Conservation (phyloP, 2,797 vertebrate species). For the Gephyroberyx darwinii region DNA sequence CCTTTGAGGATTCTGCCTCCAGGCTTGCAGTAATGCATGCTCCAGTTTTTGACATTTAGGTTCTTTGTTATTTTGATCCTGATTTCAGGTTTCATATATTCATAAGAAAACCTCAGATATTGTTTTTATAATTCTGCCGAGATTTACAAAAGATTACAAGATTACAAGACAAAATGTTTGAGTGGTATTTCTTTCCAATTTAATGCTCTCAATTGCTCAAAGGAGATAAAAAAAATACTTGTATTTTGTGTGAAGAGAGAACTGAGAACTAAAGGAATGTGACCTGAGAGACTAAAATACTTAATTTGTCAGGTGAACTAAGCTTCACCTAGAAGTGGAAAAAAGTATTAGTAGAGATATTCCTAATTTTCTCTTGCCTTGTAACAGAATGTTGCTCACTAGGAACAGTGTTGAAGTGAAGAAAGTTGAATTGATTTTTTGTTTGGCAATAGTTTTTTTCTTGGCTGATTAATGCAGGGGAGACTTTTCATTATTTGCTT, state of each 20-base stretch:
- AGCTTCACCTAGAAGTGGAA: neutral
- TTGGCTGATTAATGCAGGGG: slow-evolving; percentile 52
- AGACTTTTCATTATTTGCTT: slow-evolving; percentile 60
- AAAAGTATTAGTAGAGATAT: neutral
- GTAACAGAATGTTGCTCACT: neutral
- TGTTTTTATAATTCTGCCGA: slow-evolving; percentile 26
- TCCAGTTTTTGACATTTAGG: slow-evolving; percentile 62
- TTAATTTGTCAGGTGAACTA: neutral
- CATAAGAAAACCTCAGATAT: slow-evolving; percentile 14
- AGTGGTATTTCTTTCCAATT: neutral
- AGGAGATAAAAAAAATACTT: neutral
- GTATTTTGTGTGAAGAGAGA: neutral
- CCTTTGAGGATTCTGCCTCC: slow-evolving; percentile 48
- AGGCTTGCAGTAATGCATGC: slow-evolving; percentile 33
- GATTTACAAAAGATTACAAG: slow-evolving; percentile 1
- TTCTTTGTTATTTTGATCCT: slow-evolving; percentile 46
- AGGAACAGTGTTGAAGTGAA: slow-evolving; percentile 5
- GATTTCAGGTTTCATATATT: slow-evolving; percentile 20
- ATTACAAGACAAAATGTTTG: neutral
- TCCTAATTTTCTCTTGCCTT: neutral
- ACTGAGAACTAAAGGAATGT: neutral
- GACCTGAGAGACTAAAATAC: neutral
- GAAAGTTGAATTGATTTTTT: slow-evolving; percentile 32
- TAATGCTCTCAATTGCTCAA: neutral
- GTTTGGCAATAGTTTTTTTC: neutral